Conservation (phyloP, 53 echinoderm and acorn worm species). For the Paelopatides confundens region DNA sequence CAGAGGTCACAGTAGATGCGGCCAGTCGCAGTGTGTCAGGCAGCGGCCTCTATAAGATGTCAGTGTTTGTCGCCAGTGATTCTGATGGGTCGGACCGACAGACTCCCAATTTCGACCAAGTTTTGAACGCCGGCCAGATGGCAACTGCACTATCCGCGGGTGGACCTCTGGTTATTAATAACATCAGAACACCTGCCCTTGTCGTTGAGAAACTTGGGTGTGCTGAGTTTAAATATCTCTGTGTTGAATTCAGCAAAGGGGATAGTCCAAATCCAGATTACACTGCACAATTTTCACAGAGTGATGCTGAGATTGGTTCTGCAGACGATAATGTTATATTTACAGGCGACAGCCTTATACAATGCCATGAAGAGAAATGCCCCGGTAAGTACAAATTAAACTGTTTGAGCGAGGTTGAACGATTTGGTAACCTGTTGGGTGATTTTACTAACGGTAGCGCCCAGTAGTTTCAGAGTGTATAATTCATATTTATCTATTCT, state of each 20-base stretch:
- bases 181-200: constrained; percentile 23
- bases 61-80: constrained; percentile 37
- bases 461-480: too few relatives aligned
- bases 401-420: too few relatives aligned
- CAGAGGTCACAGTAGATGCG: constrained; percentile 12
- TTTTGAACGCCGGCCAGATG: constrained; percentile 20
- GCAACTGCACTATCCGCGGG: background rate
- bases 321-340: constrained; percentile 27
- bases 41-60: constrained; percentile 19
- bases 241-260: constrained; percentile 43
- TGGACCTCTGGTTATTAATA: constrained; percentile 24
- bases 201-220: constrained; percentile 26
- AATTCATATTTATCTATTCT: too few relatives aligned
- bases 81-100: constrained; percentile 2
- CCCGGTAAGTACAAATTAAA: constrained; percentile 10
- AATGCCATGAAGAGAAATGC: constrained; percentile 34
- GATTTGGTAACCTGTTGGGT: too few relatives aligned
- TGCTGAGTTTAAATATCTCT: constrained; percentile 25
- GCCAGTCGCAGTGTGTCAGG: constrained; percentile 20
- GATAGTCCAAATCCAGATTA: constrained; percentile 25
- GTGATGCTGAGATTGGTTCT: constrained; percentile 25
- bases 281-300: constrained; percentile 32
- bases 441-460: too few relatives aligned
- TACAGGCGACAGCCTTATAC: background rate
- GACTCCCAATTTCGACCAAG: constrained; percentile 20